Evolutionary conservation across 2,113 vertebrate genomes (phyloP).

Genomic region (Polyodon spathula): DNA sequence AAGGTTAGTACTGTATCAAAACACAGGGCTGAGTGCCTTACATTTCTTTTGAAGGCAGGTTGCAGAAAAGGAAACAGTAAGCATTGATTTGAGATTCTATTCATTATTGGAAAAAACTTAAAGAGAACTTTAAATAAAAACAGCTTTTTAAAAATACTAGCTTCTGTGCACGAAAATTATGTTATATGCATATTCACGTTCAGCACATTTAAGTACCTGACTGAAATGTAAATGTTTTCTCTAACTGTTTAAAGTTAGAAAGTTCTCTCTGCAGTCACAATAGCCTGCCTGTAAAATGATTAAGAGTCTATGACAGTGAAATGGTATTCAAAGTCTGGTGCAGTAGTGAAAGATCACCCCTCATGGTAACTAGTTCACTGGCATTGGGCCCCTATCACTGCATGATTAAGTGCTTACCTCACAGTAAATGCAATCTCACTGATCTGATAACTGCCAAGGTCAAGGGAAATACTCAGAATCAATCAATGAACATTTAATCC

Average conservation of each 20-base stretch:
- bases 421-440: conserved; percentile 70
- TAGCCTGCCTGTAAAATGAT: conserved; percentile 38
- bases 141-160: neutral
- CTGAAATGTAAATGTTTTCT: too few relatives aligned
- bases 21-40: too few relatives aligned
- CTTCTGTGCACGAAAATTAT: neutral
- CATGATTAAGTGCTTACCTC: conserved; percentile 67
- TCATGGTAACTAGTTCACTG: conserved; percentile 27
- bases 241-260: conserved; percentile 52
- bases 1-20: neutral
- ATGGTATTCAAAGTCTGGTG: conserved; percentile 45
- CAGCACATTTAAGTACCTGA: too few relatives aligned
- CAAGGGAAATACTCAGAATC: conserved; percentile 86
- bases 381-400: conserved; percentile 35
- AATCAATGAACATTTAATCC: conserved; percentile 88
- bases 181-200: too few relatives aligned
- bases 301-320: conserved; percentile 42
- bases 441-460: conserved; percentile 90
- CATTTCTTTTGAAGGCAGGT: too few relatives aligned
- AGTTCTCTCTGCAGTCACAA: conserved; percentile 39
- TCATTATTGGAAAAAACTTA: neutral
- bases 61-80: too few relatives aligned
- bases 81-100: too few relatives aligned
- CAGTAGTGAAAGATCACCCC: conserved; percentile 27
- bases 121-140: neutral